Percentiles rank a stretch among this genome's conserved stretches.
Conservation (phyloP, 1,140 invertebrate genomes). For the Drosophila punjabiensis region DNA sequence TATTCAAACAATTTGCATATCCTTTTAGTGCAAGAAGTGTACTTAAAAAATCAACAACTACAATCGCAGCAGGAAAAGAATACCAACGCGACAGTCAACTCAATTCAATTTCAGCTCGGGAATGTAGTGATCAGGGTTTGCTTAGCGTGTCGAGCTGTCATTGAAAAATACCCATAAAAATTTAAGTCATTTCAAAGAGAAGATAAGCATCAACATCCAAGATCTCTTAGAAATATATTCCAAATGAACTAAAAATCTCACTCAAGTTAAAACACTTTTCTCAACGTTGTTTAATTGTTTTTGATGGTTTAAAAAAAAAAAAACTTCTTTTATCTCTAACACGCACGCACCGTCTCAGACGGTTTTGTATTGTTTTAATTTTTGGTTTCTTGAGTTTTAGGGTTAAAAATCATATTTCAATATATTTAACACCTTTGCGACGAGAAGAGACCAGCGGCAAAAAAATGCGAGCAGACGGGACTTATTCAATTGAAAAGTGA, state of each 20-base stretch:
- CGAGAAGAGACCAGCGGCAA: neutral
- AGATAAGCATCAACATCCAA: neutral
- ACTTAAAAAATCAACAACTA: constrained; percentile 68
- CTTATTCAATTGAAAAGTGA: constrained; percentile 69
- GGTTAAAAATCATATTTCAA: neutral
- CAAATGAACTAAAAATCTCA: neutral
- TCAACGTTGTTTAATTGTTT: too few species aligned
- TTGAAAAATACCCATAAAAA: too few species aligned
- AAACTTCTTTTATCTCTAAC: too few species aligned
- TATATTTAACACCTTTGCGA: constrained; percentile 70
- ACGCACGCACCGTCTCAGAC: too few species aligned
- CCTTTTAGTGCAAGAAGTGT: constrained; percentile 77
- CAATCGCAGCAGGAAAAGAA: constrained; percentile 30
- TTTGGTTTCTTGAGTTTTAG: neutral
- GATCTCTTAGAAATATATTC: neutral
- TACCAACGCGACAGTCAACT: constrained; percentile 69
- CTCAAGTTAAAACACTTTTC: too few species aligned
- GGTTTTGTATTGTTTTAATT: too few species aligned
- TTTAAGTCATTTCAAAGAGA: neutral
- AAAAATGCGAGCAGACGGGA: constrained; percentile 3
- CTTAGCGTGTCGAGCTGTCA: neutral
- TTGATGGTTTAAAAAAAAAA: too few species aligned
- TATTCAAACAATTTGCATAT: constrained; percentile 84
- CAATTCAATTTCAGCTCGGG: constrained; percentile 78
- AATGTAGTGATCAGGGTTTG: constrained; percentile 36